These are phyloP conservation scores for Nycticebus coucang DNA, from an alignment of 2,113 vertebrate species.

Conservation along the genomic window DNA sequence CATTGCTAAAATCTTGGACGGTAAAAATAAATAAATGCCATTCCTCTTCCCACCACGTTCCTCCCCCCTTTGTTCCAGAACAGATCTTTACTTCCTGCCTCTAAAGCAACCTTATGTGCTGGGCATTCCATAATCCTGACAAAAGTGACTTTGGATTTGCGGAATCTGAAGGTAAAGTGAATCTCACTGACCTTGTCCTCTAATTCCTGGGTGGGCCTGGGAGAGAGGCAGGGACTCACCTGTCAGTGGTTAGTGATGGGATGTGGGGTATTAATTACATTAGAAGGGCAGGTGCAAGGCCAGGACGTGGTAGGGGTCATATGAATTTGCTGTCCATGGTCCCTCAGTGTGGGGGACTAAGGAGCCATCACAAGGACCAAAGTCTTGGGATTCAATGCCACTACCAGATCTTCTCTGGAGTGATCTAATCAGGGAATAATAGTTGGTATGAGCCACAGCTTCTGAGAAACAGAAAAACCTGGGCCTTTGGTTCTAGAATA, in stretches of 20 bases:
- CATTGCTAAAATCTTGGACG: constrained; percentile 33
- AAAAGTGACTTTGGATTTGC: neutral
- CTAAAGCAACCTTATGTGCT: neutral
- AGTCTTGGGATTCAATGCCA: neutral
- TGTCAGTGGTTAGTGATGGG: neutral
- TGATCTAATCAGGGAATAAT: neutral
- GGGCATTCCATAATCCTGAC: neutral
- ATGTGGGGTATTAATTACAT: neutral
- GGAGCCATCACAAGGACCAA: neutral
- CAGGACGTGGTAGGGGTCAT: neutral
- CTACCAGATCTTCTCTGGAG: neutral
- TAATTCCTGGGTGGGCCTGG: neutral
- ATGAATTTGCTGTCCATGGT: neutral
- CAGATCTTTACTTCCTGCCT: neutral
- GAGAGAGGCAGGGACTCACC: neutral
- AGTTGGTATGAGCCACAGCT: neutral
- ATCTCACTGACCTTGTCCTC: neutral
- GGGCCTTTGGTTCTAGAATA: neutral
- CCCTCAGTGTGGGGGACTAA: neutral
- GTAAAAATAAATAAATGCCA: constrained; percentile 57
- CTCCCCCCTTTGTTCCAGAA: neutral
- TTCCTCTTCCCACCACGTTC: neutral
- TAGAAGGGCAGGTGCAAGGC: neutral
- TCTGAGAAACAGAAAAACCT: neutral
- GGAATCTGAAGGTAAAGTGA: neutral